Conservation (phyloP, 2,797 vertebrate genomes). For the Oreonectes daqikongensis region DNA sequence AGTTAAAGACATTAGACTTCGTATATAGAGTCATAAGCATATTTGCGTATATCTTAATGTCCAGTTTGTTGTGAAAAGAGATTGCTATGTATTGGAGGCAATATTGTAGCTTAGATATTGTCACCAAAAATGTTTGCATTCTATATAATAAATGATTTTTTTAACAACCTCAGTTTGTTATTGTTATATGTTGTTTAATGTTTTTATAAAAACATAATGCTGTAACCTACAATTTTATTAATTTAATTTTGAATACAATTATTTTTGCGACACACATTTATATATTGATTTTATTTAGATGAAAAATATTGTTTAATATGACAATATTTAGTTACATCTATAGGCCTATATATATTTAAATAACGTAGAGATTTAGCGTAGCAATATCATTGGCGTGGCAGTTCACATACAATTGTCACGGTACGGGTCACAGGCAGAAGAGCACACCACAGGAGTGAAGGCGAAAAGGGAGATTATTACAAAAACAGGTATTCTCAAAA, state of each 20-base stretch:
- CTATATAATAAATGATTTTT: conserved; percentile 18
- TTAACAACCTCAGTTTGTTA: neutral
- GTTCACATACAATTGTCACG: no score
- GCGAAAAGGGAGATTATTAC: no score
- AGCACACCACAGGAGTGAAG: no score
- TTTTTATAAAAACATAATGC: neutral
- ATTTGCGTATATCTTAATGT: conserved; percentile 4
- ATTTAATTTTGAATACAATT: no score
- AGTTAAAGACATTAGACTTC: conserved; percentile 4
- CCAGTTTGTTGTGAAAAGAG: conserved; percentile 21
- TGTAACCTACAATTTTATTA: neutral
- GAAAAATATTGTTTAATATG: no score
- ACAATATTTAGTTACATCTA: neutral
- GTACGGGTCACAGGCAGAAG: no score
- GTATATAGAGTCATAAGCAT: neutral
- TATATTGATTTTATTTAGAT: no score
- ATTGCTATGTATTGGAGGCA: neutral
- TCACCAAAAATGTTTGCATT: neutral
- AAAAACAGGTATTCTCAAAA: no score
- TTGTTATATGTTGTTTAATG: neutral
- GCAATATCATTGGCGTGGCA: no score
- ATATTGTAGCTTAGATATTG: neutral
- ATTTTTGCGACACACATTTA: no score
- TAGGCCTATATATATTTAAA: no score
- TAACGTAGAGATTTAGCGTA: no score